Evolutionary conservation across 1,140 invertebrate genomes (phyloP), one percentile per base, ranked within the genome.

Genomic region (Drosophila rufa): DNA sequence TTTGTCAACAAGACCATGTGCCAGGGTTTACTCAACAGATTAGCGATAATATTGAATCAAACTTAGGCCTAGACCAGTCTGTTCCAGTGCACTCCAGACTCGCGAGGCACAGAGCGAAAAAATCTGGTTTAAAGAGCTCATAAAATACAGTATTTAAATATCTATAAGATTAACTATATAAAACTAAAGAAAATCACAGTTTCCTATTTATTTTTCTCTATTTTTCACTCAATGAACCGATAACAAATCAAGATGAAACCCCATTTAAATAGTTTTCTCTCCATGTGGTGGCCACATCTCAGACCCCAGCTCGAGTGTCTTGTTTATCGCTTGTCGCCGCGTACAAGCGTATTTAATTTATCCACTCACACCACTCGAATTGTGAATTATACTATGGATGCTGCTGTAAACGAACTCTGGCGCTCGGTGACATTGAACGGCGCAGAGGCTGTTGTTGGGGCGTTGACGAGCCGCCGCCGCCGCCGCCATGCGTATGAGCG

Each of bases 401-500:
- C 43, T 48, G 51, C 51, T 74, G 73, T 65, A 75, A 65, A 75
- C 60, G 73, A 75, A 75, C 69, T 75, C 73, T 64, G 71, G 27
- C 22, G 45, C 19, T 27, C 5, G 17, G 62, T 75, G 73, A 75
- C 73, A 75, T 75, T 75, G 73, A 75, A 47, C 67, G 33, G 9
- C 33, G 11, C 33, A 36, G 33, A 11, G 33, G 9, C 33, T 36
- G 9, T 36, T 36, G 33, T 36, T 36, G 33, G 33, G 33, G 33
- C 33, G 33, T 36, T 33, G 30, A 33, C 30, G 30, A 33, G 30
- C 50, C 17, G 27, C 51, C 33, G 51, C 48, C 48, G 46, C 50
- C 42, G 58, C 22, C 68, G 27, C 60, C 47, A 75, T 76, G 74
- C 74, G 74, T 75, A 76, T 76, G 71, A 67, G 71, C 71, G 62